These are phyloP conservation scores for Daubentonia madagascariensis DNA, from an alignment of 2,113 vertebrate species.

Conservation along the genomic window DNA sequence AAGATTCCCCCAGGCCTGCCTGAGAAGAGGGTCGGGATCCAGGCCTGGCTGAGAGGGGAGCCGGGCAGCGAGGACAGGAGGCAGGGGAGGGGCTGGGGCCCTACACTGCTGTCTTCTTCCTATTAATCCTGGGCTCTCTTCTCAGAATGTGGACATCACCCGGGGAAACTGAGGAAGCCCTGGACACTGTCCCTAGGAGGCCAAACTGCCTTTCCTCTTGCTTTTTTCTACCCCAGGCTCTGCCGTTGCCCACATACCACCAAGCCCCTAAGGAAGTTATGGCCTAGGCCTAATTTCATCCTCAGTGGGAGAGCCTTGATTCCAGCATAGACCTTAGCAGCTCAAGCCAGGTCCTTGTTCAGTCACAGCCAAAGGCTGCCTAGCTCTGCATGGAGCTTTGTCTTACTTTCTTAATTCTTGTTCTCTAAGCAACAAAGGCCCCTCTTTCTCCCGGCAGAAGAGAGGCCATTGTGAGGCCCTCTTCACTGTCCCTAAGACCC, in stretches of 20 bases:
- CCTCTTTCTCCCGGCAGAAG: background rate
- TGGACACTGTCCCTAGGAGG: constrained; percentile 33
- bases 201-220: background rate
- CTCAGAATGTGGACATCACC: constrained; percentile 85
- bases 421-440: background rate
- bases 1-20: background rate
- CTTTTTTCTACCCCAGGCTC: background rate
- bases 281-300: background rate
- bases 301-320: background rate
- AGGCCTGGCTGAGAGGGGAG: background rate
- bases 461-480: background rate
- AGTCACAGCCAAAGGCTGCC: background rate
- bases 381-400: background rate
- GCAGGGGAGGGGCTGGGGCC: background rate
- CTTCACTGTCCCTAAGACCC: background rate
- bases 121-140: background rate
- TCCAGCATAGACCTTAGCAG: background rate
- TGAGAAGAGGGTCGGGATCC: background rate
- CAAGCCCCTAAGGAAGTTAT: constrained; percentile 2
- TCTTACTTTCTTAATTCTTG: constrained; percentile 4
- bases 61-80: background rate
- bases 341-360: background rate
- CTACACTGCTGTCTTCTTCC: background rate
- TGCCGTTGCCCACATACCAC: background rate
- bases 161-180: constrained; percentile 82